Evolutionary conservation across 1,140 invertebrate species (phyloP).

Genomic region (Drosophila ambigua): DNA sequence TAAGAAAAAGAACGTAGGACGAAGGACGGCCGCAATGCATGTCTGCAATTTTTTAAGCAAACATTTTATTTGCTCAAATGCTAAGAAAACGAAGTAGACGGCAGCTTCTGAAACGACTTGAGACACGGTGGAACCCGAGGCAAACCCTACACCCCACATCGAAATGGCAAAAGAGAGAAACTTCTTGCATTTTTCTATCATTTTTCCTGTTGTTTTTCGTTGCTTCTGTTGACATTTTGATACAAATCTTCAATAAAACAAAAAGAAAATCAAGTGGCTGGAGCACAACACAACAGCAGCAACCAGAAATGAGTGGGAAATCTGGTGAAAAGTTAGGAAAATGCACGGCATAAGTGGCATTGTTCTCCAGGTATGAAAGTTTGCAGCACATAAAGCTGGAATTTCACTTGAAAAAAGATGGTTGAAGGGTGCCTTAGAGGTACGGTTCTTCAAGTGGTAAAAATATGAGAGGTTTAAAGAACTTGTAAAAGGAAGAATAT

Average conservation of each 20-base stretch:
- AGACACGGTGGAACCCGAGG: slow-evolving; percentile 31
- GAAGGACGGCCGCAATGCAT: slow-evolving; percentile 52
- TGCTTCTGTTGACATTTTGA: slow-evolving; percentile 73
- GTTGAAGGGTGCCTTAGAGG: not conserved
- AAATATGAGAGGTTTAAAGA: not conserved
- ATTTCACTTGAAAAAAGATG: slow-evolving; percentile 22
- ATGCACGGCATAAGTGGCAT: slow-evolving; percentile 38
- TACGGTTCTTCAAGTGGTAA: not conserved
- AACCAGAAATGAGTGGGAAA: slow-evolving; percentile 7
- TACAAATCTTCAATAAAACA: slow-evolving; percentile 80
- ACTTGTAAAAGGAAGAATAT: not conserved
- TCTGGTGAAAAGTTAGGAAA: slow-evolving; percentile 25
- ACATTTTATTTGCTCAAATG: slow-evolving; percentile 73
- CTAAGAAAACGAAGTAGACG: slow-evolving; percentile 28
- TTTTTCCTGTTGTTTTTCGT: slow-evolving; percentile 18
- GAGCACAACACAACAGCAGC: slow-evolving; percentile 46
- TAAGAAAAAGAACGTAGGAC: not conserved
- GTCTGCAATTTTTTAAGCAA: slow-evolving; percentile 77
- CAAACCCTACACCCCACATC: slow-evolving; percentile 53
- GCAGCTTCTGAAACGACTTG: slow-evolving; percentile 34
- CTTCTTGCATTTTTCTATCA: slow-evolving; percentile 34
- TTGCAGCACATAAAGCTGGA: slow-evolving; percentile 9
- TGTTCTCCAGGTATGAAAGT: slow-evolving; percentile 11
- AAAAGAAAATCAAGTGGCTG: slow-evolving; percentile 69
- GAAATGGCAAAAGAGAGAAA: slow-evolving; percentile 44